phyloP scores from a whole-genome alignment of 2,113 vertebrate species.

The Corythaixoides concolor region DNA sequence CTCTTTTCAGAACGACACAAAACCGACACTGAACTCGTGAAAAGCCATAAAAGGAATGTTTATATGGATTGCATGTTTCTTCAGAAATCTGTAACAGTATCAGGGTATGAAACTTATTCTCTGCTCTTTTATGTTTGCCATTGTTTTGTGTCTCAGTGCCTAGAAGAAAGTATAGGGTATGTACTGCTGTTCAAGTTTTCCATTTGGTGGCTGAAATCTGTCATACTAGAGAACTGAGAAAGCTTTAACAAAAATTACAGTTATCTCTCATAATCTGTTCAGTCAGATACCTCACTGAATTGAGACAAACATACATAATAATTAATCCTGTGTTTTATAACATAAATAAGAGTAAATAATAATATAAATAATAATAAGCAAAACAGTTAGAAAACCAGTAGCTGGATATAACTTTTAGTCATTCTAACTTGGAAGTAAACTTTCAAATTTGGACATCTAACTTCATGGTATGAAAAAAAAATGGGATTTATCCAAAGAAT shows the following conservation, averaged over 20 bases:
- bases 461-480: not conserved
- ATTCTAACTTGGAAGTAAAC: not conserved
- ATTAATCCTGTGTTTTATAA: not conserved
- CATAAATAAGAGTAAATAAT: not conserved
- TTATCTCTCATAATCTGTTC: not conserved
- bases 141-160: not conserved
- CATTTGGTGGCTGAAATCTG: not conserved
- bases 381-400: not conserved
- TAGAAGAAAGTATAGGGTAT: not conserved
- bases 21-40: conserved; percentile 5
- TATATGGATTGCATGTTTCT: not conserved
- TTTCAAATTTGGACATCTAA: not conserved
- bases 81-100: not conserved
- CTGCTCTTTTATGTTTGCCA: not conserved
- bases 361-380: not conserved
- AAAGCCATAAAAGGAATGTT: conserved; percentile 25
- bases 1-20: conserved; percentile 32
- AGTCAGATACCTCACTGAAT: not conserved
- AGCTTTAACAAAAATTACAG: accelerated
- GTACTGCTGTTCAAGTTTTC: not conserved
- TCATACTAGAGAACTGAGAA: not conserved
- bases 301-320: not conserved
- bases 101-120: not conserved
- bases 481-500: not conserved
- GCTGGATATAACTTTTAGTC: not conserved